phyloP scores from a whole-genome alignment of 2,797 vertebrate species.

The Cossypha caffra region DNA sequence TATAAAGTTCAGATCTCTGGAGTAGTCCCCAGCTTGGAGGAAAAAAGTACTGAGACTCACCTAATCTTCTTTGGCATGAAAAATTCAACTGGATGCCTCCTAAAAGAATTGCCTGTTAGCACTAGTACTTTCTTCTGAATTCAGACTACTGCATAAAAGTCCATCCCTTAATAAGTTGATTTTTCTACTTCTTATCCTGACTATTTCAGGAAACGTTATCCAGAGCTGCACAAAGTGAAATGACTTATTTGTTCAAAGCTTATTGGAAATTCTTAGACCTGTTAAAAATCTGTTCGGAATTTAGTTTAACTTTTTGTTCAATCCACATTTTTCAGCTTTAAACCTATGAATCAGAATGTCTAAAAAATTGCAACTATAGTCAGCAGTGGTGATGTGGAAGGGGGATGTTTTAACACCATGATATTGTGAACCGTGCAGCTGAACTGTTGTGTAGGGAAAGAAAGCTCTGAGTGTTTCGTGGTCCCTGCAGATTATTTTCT shows the following conservation, averaged over 20 bases:
- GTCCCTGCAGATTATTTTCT: neutral
- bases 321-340: neutral
- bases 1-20: neutral
- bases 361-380: neutral
- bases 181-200: neutral
- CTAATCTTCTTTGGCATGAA: neutral
- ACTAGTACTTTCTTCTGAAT: constrained; percentile 8
- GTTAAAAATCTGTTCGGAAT: neutral
- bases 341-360: neutral
- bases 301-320: neutral
- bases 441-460: neutral
- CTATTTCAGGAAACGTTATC: neutral
- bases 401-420: rapidly evolving
- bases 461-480: neutral
- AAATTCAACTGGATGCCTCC: neutral
- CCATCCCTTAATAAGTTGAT: neutral
- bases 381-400: neutral
- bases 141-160: neutral
- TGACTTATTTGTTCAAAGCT: neutral
- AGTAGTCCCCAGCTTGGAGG: neutral
- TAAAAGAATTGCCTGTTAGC: neutral
- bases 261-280: constrained; percentile 7
- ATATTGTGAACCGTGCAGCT: neutral
- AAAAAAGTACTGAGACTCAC: neutral
- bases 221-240: neutral